Conservation (phyloP, 2,113 vertebrate species). For the Tetraodon nigroviridis region DNA sequence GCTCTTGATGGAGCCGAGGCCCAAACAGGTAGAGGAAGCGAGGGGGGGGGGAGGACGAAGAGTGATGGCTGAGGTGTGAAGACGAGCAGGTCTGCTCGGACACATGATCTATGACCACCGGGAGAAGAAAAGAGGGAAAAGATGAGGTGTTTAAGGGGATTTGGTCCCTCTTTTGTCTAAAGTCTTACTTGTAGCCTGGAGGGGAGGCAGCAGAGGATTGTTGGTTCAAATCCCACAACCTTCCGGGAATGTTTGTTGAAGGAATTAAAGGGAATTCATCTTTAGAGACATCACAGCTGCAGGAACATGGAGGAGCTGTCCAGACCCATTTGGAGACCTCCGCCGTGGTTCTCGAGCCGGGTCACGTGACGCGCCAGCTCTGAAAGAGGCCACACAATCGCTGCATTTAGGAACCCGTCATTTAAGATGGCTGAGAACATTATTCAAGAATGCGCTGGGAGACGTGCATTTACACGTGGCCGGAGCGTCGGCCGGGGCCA, state of each 20-base stretch:
- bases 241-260: conserved; percentile 22
- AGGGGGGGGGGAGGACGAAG: conserved; percentile 35
- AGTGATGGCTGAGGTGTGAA: conserved; percentile 73
- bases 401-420: too few species aligned
- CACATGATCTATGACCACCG: conserved; percentile 46
- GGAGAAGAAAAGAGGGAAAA: conserved; percentile 15
- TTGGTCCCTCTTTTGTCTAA: conserved; percentile 33
- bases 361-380: too few species aligned
- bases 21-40: conserved; percentile 29
- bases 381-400: too few species aligned
- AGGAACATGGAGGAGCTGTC: neutral
- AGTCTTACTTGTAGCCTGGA: conserved; percentile 26
- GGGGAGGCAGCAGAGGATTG: conserved; percentile 35
- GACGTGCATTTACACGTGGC: too few species aligned
- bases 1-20: conserved; percentile 49
- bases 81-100: conserved; percentile 40
- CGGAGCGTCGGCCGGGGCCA: conserved; percentile 3
- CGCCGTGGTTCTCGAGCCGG: too few species aligned
- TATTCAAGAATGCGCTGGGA: too few species aligned
- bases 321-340: too few species aligned
- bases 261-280: conserved; percentile 13
- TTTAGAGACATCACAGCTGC: conserved; percentile 30
- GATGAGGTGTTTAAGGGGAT: conserved; percentile 31
- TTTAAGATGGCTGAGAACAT: too few species aligned
- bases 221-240: conserved; percentile 32